Evolutionary conservation across 2,888 invertebrate genomes (phyloP), one percentile per base, ranked within the genome.

Genomic region (Linnaemya vulpina): DNA sequence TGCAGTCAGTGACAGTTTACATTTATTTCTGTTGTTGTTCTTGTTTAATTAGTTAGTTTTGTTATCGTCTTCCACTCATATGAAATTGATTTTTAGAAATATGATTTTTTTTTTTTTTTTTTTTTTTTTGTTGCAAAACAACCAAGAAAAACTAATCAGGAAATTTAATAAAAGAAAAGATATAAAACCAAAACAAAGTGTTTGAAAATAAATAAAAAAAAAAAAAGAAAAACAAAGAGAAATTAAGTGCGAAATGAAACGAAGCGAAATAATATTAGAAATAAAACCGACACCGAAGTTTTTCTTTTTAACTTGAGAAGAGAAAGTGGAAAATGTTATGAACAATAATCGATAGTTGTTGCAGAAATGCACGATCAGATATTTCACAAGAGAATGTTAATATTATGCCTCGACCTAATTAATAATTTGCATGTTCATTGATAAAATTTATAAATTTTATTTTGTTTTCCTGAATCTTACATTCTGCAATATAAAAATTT

Each of bases 11-110:
- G 30, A 35, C 46, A 63, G 43, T 55, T 38, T 22, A 20, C 67
- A 67, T 15, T 30, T n/a, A 30, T 49, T 9, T 74, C 46, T 40
- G n/a, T 58, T 55, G 11, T 68, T 78, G 22, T 79, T 79, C n/a
- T 63, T 83, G 40, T 53, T 53, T 46, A 68, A 40, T 38, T 51
- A 35, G 38, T 38, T 51, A 35, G 38, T 51, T 74, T 76, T 76
- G 58, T 83, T 83, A 83, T 82, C 82, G 58, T 83, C 30, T 30
- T 30, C 2, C 30, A 30, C 5, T 3, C 30, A 30, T 76, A 76
- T 84, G 78, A 83, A 87, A 87, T 86, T 87, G 83, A 87, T 87
- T 86, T 87, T 82, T 55, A 9, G 10, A 58, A 35, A 9, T n/a
- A 58, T 3, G 1, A n/a, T 9, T 73, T 38, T 43, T 62, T 63